A percentile compares a stretch with the other conserved stretches of the same genome.
These are phyloP conservation scores for Muschampia plurimacula DNA, from an alignment of 2,888 invertebrate genomes.

Conservation along the genomic window DNA sequence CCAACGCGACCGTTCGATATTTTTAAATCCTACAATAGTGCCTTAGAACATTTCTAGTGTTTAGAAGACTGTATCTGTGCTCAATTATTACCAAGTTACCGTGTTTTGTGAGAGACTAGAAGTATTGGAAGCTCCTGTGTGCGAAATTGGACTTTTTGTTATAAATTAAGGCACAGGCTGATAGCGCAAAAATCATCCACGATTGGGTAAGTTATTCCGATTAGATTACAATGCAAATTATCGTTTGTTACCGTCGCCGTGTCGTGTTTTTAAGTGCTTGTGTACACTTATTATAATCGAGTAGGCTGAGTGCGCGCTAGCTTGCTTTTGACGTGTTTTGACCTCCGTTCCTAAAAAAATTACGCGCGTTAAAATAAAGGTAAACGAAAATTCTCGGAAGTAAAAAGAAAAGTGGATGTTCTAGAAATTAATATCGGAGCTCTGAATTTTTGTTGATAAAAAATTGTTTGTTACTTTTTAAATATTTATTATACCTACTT, in stretches of 20 bases:
- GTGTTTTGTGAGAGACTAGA: slow-evolving; percentile 72
- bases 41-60: slow-evolving; percentile 64
- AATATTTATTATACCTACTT: no score
- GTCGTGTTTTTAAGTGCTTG: slow-evolving; percentile 56
- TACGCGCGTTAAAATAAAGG: not conserved
- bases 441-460: no score
- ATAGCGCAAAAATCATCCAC: slow-evolving; percentile 82
- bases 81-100: slow-evolving; percentile 58
- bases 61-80: slow-evolving; percentile 70
- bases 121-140: slow-evolving; percentile 51
- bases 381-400: not conserved
- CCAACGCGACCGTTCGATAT: slow-evolving; percentile 63
- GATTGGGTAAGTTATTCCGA: slow-evolving; percentile 84
- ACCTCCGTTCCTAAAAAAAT: slow-evolving; percentile 27
- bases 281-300: slow-evolving; percentile 48
- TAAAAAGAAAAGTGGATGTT: no score
- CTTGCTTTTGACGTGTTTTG: slow-evolving; percentile 20
- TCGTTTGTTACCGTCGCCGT: slow-evolving; percentile 63
- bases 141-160: slow-evolving; percentile 67
- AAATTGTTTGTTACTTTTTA: no score
- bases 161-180: slow-evolving; percentile 66
- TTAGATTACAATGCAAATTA: slow-evolving; percentile 84
- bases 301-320: slow-evolving; percentile 45
- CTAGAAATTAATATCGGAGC: no score
- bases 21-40: slow-evolving; percentile 57